Evolutionary conservation across 2,888 invertebrate species (phyloP), one percentile per base, ranked within the genome.

Genomic region (Baronia brevicornis): DNA sequence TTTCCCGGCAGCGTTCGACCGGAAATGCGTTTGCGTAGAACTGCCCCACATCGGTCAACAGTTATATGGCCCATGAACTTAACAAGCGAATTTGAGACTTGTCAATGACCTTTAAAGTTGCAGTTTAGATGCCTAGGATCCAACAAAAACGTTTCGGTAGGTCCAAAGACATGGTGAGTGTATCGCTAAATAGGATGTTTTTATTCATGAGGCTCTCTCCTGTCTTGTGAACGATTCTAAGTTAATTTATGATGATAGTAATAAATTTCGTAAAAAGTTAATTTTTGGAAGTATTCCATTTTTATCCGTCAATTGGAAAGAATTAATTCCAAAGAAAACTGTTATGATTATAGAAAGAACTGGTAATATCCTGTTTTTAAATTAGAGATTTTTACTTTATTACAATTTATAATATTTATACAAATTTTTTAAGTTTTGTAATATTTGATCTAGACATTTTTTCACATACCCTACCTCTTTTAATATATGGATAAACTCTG

Each of bases 1-100:
- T 84, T 84, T 79, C 84, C 84, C 82, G 82, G 72, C 80, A 75
- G 64, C 69, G 72, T 73, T 78, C 66, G 70, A 60, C 78, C 82
- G 84, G 84, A 84, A 82, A 84, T 84, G 84, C 82, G 80, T 84
- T 84, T 77, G 80, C 80, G 80, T 82, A 77, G 72, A 78, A 70
- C 65, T 74, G 67, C 64, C 66, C 66, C 46, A 54, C 60, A 63
- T 62, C 57, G 61, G 57, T 64, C 54, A 73, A 78, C 57, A 56
- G 72, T 59, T 54, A 48, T 67, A 80, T 54, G 55, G 60, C 53
- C 55, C 47, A 62, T 63, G 48, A 58, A 60, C 45, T 62, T 61
- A 57, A 59, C 60, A 65, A 55, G 53, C 67, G 47, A 78, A 59
- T 72, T 60, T 66, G 58, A 60, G 59, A 57, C 71, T 70, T 74